phyloP scores from a whole-genome alignment of 2,888 invertebrate species.

The Quadroppia sp. region DNA sequence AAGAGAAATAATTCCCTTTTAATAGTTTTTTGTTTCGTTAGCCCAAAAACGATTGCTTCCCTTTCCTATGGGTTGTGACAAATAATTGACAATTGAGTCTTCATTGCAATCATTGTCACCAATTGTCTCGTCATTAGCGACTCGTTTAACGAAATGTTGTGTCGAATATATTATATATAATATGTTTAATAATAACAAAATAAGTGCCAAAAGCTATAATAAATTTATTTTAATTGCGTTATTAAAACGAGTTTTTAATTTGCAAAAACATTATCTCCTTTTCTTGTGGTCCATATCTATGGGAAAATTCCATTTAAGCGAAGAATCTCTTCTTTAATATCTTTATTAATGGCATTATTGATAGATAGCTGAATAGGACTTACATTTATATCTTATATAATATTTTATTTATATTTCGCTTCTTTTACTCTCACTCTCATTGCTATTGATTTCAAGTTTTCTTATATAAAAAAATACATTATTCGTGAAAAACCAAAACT shows the following conservation, averaged over 20 bases:
- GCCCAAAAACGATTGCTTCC: no score
- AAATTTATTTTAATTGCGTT: conserved; percentile 32
- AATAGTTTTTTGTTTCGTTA: neutral
- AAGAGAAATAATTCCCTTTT: neutral
- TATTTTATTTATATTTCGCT: neutral
- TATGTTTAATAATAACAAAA: no score
- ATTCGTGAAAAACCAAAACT: neutral
- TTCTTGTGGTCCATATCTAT: neutral
- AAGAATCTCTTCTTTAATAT: neutral
- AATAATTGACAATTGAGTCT: neutral
- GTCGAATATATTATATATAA: no score
- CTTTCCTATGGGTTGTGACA: neutral
- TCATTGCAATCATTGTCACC: conserved; percentile 9
- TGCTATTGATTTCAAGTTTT: neutral
- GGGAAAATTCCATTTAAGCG: conserved; percentile 15
- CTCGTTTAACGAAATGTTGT: conserved; percentile 5
- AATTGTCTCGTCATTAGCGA: conserved; percentile 4
- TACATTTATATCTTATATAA: neutral
- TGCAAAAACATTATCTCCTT: neutral
- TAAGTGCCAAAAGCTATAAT: neutral
- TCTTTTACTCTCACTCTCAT: neutral
- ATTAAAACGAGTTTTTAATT: conserved; percentile 30
- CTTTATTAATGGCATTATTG: conserved; percentile 30
- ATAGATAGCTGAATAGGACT: neutral
- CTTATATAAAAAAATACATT: no score